Percentiles rank a stretch among this genome's conserved stretches.
Evolutionary conservation across 1,140 invertebrate genomes (phyloP).

Genomic region (Mycetomoellerius zeteki): DNA sequence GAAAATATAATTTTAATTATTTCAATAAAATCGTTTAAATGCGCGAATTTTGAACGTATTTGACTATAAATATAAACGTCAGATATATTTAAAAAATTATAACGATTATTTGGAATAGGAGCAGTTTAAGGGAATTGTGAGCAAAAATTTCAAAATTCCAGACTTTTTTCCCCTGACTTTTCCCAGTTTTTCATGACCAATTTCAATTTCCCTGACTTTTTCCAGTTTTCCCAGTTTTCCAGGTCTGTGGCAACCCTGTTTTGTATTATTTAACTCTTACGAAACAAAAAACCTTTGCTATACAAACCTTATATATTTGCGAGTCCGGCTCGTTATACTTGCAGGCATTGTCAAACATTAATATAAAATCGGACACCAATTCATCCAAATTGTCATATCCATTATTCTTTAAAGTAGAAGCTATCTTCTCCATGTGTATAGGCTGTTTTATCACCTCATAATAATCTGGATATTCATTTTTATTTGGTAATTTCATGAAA

Average conservation of each 20-base stretch:
- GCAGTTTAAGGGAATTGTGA: too few relatives aligned
- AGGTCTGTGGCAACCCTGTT: not conserved
- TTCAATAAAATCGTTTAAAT: too few relatives aligned
- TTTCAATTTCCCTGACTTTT: too few relatives aligned
- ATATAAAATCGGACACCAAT: constrained; percentile 96
- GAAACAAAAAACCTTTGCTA: constrained; percentile 19
- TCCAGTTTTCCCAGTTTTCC: too few relatives aligned
- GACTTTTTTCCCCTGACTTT: too few relatives aligned
- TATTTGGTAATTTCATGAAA: constrained; percentile 98
- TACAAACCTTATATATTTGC: constrained; percentile 96
- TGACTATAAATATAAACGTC: too few relatives aligned
- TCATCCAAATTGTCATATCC: constrained; percentile 96
- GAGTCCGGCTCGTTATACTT: constrained; percentile 99
- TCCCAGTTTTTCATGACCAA: too few relatives aligned
- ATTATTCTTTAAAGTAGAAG: constrained; percentile 93
- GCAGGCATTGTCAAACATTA: constrained; percentile 99
- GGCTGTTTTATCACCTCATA: constrained; percentile 99
- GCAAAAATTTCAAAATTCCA: too few relatives aligned
- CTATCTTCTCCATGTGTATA: constrained; percentile 98
- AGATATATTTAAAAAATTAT: too few relatives aligned
- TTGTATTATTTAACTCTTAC: constrained; percentile 1
- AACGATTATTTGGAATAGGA: too few relatives aligned
- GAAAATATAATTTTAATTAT: too few relatives aligned
- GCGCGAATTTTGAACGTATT: too few relatives aligned
- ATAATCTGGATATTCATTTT: constrained; percentile 98